phyloP scores from a whole-genome alignment of 2,113 vertebrate species.

The Podilymbus podiceps region DNA sequence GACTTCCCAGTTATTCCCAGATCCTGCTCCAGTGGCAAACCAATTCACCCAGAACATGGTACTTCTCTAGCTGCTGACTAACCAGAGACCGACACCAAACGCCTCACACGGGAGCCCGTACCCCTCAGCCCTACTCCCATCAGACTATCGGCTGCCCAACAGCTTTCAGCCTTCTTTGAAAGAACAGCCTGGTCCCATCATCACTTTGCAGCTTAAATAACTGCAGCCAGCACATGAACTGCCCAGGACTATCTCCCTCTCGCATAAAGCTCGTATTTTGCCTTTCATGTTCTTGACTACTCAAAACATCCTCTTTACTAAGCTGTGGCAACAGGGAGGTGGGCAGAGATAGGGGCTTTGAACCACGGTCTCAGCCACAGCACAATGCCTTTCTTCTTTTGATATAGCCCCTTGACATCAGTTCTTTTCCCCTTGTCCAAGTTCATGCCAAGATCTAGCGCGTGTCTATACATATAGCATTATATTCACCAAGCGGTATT shows the following conservation, averaged over 20 bases:
- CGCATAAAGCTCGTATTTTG: conserved; percentile 9
- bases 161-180: neutral
- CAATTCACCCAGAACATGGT: neutral
- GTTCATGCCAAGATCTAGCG: neutral
- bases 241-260: neutral
- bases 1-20: neutral
- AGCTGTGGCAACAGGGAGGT: neutral
- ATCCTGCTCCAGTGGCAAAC: neutral
- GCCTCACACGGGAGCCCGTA: neutral
- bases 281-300: neutral
- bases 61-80: neutral
- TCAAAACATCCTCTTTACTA: neutral
- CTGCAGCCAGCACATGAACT: neutral
- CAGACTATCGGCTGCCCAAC: neutral
- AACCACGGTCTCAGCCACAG: neutral
- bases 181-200: neutral
- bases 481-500: neutral
- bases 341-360: neutral
- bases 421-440: neutral
- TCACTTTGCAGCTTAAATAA: neutral
- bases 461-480: neutral
- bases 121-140: neutral
- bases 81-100: neutral
- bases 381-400: neutral
- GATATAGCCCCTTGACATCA: neutral